A percentile compares a stretch with the other conserved stretches of the same genome.
These are phyloP conservation scores for Indri indri DNA, from an alignment of 2,113 vertebrate genomes.

Conservation along the genomic window DNA sequence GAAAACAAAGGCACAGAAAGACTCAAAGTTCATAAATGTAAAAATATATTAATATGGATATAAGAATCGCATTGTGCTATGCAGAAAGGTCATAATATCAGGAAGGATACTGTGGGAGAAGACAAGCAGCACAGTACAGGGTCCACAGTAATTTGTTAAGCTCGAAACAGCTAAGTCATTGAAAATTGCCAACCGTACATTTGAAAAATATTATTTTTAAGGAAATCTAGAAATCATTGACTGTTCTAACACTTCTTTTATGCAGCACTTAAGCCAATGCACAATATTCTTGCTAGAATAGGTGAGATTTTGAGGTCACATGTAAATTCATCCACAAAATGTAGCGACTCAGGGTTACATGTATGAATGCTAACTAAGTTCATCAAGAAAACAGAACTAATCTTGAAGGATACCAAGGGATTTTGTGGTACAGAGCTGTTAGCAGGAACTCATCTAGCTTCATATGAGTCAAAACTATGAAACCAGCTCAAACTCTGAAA, in stretches of 20 bases:
- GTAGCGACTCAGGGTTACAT: background rate
- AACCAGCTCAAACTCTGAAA: background rate
- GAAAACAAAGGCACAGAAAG: background rate
- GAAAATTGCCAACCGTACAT: background rate
- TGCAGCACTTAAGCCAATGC: background rate
- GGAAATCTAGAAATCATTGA: background rate
- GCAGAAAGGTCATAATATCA: background rate
- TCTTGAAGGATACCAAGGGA: background rate
- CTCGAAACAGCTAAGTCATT: background rate
- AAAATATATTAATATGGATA: background rate
- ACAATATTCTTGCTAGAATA: background rate
- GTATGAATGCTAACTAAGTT: background rate
- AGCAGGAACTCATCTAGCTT: background rate
- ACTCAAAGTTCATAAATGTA: background rate
- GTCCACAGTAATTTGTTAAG: background rate
- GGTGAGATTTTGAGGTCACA: background rate
- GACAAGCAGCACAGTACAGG: too few species aligned
- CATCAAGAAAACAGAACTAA: background rate
- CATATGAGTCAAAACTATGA: background rate
- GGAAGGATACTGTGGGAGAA: background rate
- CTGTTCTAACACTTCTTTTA: background rate
- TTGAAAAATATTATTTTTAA: background rate
- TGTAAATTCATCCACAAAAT: background rate
- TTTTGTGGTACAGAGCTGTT: background rate
- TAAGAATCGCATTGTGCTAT: background rate